Evolutionary conservation across 2,113 vertebrate genomes (phyloP), one percentile per base, ranked within the genome.

Genomic region (Narcine bancroftii): DNA sequence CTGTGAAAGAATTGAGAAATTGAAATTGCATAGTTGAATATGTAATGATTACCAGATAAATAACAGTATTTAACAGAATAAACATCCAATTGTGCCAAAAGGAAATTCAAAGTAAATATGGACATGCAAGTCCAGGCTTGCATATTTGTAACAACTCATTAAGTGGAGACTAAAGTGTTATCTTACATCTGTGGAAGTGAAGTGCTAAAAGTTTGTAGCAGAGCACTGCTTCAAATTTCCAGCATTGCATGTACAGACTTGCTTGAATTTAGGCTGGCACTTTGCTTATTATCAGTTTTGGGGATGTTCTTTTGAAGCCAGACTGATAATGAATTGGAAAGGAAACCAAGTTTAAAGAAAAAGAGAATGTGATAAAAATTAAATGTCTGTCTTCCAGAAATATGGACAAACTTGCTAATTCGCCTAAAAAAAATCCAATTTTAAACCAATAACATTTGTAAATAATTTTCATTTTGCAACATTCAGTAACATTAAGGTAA

Each of bases 91-190:
- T 29, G 65, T 47, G 63, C 89, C 65, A 91, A 91, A 63, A 91
- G 89, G 60, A 66, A 69, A 71, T 91, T 42, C 89, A 89, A 89
- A 89, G 60, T 89, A 89, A 89, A 66, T 89, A 89, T 66, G 24
- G 63, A 19, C 19, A 33, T 66, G 39, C 89, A 71, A 47, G 89
- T 69, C 65, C 13, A 91, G 60, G 65, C 89, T 69, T 71, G 89
- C 42, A 65, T 47, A 26, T 69, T 91, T 91, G 63, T 66, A 91
- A 91, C 89, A 91, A 69, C 63, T 91, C 36, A 69, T 91, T 91
- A 91, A 91, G 39, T 91, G 65, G 65, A 53, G 39, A 91, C 42
- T 42, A 69, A 33, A 11, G 24, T 91, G 89, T 91, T 69, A 47
- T 91, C 89, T 91, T 45, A 91, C 45, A 45, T 65, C 36, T 69